Evolutionary conservation across 2,888 invertebrate genomes (phyloP), one percentile per base, ranked within the genome.

Genomic region (Eretmocerus hayati): DNA sequence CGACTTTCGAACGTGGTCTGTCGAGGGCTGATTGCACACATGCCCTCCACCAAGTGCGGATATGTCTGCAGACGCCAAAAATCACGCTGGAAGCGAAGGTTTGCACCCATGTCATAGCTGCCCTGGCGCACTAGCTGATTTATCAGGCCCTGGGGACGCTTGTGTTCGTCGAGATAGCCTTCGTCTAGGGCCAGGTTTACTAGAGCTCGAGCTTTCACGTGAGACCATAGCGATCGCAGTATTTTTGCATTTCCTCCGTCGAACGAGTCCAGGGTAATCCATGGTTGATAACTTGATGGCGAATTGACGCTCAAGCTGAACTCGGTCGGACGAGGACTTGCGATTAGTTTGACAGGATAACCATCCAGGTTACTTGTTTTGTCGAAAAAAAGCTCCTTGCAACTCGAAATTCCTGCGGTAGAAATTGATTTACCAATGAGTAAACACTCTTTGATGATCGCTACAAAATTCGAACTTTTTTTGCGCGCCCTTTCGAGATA

Each of bases 31-130:
- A 53, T 8, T 5, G 52, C 39, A 22, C 56, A 56, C 9, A 58
- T 21, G 4, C 45, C 50, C 1, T 55, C 42, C 2, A 30, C 22
- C 4, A 42, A 35, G 18, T 54, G 56, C 0, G 56, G 56, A 30
- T 54, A 56, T 0, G 55, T 57, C n/a, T 52, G 30, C 1, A 46
- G 20, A 5, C 46, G 36, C 32, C 49, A 50, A 13, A 53, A 49
- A 15, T 50, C 23, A 18, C 45, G 44, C 15, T 42, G 30, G 37
- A 48, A 56, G 3, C 45, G 46, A 5, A 23, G 11, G 41, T 59
- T 59, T 20, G 48, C 15, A 0, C 48, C 35, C 2, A 57, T 41
- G 35, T 60, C 59, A n/a, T n/a, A n/a, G 41, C 40, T 37, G 4
- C 19, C 11, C 23, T 35, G 4, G 0, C 31, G 3, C 1, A 41